phyloP scores from a whole-genome alignment of 2,797 vertebrate genomes.

The Scolopax bukidnonensis region DNA sequence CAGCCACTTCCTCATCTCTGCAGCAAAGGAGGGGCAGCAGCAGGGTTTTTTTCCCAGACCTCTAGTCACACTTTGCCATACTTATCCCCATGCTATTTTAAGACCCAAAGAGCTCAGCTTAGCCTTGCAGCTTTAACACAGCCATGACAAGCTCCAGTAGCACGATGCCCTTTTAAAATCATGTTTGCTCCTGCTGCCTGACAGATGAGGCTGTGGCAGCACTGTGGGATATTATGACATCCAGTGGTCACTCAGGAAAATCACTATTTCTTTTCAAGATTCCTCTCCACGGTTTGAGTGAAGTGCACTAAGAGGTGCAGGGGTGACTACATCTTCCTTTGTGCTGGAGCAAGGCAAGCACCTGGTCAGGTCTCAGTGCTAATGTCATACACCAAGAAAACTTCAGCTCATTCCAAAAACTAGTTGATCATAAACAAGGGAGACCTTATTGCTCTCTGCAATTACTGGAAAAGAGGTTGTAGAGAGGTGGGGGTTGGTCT shows the following conservation, averaged over 20 bases:
- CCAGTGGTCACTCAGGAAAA: neutral
- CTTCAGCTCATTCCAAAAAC: neutral
- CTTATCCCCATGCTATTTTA: neutral
- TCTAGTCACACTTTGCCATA: neutral
- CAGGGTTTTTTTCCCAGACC: neutral
- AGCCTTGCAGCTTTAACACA: neutral
- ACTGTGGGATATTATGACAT: neutral
- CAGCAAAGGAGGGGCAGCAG: fast-evolving
- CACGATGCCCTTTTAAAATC: neutral
- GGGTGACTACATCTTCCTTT: neutral
- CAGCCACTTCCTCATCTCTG: neutral
- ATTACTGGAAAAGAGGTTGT: no score
- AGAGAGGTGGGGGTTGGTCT: no score
- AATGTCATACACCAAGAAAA: fast-evolving
- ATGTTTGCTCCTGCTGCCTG: neutral
- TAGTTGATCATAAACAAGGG: neutral
- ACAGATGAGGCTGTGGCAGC: neutral
- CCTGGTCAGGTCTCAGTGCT: fast-evolving
- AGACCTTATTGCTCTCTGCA: no score
- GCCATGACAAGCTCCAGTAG: neutral
- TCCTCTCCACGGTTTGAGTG: neutral
- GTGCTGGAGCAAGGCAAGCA: neutral
- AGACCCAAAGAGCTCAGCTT: neutral
- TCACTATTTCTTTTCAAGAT: neutral
- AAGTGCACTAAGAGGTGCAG: neutral